Conservation (phyloP, 2,797 vertebrate species). For the Orestias chungarensis region DNA sequence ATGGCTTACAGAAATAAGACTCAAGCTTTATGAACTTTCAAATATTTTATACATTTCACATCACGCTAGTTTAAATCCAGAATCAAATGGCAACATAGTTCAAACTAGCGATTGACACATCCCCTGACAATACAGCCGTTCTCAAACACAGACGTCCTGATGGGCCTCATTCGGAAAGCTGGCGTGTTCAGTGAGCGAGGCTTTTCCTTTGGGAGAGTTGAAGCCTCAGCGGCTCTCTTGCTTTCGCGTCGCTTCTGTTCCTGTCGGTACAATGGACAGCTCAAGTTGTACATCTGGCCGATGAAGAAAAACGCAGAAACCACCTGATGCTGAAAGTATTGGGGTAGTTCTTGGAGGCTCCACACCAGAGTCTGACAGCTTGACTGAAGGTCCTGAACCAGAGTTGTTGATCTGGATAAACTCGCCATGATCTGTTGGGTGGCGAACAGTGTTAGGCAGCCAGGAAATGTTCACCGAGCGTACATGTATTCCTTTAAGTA, state of each 20-base stretch:
- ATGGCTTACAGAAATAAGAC: neutral
- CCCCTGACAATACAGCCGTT: conserved; percentile 13
- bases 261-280: conserved; percentile 67
- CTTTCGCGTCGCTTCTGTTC: conserved; percentile 49
- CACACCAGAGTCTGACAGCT: conserved; percentile 75
- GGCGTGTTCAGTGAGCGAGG: neutral
- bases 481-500: neutral
- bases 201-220: conserved; percentile 76
- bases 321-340: conserved; percentile 83
- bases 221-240: conserved; percentile 76
- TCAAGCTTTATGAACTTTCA: conserved; percentile 8
- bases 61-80: neutral
- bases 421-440: conserved; percentile 32
- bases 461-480: neutral
- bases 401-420: conserved; percentile 17
- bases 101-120: neutral
- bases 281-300: conserved; percentile 78
- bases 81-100: neutral
- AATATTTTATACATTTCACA: conserved; percentile 23
- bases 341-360: conserved; percentile 80
- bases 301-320: conserved; percentile 74
- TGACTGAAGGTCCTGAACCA: conserved; percentile 78
- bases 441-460: neutral
- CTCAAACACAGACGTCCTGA: conserved; percentile 4
- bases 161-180: neutral